These are phyloP conservation scores for Hipposideros armiger DNA, from an alignment of 2,113 vertebrate genomes.

Conservation along the genomic window DNA sequence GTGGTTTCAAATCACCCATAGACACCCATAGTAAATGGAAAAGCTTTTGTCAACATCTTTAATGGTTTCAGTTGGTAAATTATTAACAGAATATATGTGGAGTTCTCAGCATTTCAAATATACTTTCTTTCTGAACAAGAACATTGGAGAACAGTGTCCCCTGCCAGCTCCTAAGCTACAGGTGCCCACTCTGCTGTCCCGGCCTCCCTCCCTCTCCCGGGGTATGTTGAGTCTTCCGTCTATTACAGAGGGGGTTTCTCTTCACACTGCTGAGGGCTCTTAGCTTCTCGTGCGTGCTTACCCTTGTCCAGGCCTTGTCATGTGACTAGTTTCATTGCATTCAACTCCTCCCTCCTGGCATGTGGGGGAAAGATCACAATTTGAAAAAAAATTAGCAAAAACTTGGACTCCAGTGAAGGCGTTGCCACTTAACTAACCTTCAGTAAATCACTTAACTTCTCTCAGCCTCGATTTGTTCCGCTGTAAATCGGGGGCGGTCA, in stretches of 20 bases:
- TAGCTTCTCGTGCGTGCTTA: neutral
- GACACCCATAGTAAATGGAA: slow-evolving; percentile 78
- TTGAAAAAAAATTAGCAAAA: neutral
- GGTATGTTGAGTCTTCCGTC: neutral
- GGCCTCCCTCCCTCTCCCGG: neutral
- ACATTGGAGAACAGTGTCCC: slow-evolving; percentile 66
- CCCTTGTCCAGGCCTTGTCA: neutral
- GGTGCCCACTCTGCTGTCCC: neutral
- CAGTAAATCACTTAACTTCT: slow-evolving; percentile 10
- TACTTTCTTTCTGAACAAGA: slow-evolving; percentile 74
- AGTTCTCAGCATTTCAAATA: slow-evolving; percentile 78
- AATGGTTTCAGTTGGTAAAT: slow-evolving; percentile 82
- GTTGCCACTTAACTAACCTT: slow-evolving; percentile 10
- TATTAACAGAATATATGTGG: slow-evolving; percentile 82
- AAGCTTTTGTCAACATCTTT: slow-evolving; percentile 83
- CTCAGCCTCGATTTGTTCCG: neutral
- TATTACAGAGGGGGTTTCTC: neutral
- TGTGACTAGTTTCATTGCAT: neutral
- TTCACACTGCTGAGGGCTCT: neutral
- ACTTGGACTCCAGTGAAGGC: neutral
- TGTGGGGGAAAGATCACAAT: slow-evolving; percentile 9
- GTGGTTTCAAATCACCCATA: slow-evolving; percentile 71
- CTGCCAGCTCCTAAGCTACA: slow-evolving; percentile 24
- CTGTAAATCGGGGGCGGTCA: neutral
- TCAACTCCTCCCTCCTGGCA: neutral